Evolutionary conservation across 2,888 invertebrate species (phyloP).

Genomic region (Drosophila buzzatii): DNA sequence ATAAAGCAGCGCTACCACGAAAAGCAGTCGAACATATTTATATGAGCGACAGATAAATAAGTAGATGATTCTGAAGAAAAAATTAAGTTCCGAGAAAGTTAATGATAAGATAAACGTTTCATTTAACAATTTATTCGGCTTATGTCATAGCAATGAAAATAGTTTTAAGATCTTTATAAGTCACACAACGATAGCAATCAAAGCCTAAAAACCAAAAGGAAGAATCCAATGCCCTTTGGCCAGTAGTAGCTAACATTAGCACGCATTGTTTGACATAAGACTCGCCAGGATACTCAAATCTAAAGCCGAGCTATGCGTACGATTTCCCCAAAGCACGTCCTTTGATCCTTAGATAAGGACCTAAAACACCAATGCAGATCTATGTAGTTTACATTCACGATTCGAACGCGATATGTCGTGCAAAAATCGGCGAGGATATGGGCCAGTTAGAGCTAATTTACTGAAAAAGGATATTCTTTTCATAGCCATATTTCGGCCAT

Average conservation of each 20-base stretch:
- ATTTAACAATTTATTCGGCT: not conserved
- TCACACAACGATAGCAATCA: not conserved
- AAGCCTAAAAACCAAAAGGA: not conserved
- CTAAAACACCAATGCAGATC: not conserved
- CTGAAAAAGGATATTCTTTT: not conserved
- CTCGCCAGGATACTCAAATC: not conserved
- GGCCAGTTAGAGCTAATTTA: not conserved
- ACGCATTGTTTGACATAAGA: not conserved
- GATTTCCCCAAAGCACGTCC: not conserved
- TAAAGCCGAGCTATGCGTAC: not conserved
- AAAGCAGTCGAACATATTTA: not conserved
- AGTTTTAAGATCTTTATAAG: too few relatives aligned
- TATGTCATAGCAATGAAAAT: not conserved
- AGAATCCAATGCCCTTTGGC: not conserved
- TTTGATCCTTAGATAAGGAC: not conserved
- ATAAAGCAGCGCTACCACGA: not conserved
- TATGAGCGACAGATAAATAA: too few relatives aligned
- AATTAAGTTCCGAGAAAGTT: not conserved
- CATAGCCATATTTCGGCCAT: not conserved
- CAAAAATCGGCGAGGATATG: not conserved
- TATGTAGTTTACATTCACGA: not conserved
- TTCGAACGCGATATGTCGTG: not conserved
- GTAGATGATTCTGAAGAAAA: not conserved
- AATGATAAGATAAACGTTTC: not conserved
- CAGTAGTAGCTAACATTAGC: not conserved